A percentile compares a stretch with the other conserved stretches of the same genome.
Evolutionary conservation across 2,888 invertebrate genomes (phyloP).

Genomic region (Reticulitermes lucifugus): DNA sequence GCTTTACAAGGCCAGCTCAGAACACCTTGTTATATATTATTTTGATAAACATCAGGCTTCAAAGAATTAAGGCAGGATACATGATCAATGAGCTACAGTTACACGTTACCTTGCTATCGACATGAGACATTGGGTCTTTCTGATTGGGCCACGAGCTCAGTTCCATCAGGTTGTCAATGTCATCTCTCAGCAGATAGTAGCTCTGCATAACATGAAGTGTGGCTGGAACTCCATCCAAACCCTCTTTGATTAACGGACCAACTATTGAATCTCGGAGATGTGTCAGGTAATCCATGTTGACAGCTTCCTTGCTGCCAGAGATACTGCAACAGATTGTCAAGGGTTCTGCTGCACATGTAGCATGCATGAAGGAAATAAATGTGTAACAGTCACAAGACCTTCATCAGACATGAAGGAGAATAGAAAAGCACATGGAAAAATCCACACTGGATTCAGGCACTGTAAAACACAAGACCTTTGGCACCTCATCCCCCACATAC

Average conservation of each 20-base stretch:
- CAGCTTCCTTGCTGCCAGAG: conserved; percentile 82
- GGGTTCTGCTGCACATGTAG: background rate
- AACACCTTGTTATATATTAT: too few species aligned
- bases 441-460: too few species aligned
- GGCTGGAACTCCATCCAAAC: conserved; percentile 76
- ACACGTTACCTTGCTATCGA: conserved; percentile 76
- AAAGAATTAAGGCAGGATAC: too few species aligned
- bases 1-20: too few species aligned
- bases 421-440: too few species aligned
- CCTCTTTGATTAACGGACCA: conserved; percentile 78
- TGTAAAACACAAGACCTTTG: too few species aligned
- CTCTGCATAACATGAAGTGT: conserved; percentile 81
- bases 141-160: conserved; percentile 86
- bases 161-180: conserved; percentile 90
- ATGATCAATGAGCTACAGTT: too few species aligned
- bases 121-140: conserved; percentile 78
- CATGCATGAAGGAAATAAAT: background rate
- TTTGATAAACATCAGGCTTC: too few species aligned
- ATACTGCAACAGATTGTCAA: conserved; percentile 63
- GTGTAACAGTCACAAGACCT: background rate
- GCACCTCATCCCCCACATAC: too few species aligned
- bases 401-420: too few species aligned
- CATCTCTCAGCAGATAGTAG: conserved; percentile 91
- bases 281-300: conserved; percentile 90
- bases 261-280: conserved; percentile 81